Evolutionary conservation across 1,140 invertebrate species (phyloP).

Genomic region (Papilio xuthus): DNA sequence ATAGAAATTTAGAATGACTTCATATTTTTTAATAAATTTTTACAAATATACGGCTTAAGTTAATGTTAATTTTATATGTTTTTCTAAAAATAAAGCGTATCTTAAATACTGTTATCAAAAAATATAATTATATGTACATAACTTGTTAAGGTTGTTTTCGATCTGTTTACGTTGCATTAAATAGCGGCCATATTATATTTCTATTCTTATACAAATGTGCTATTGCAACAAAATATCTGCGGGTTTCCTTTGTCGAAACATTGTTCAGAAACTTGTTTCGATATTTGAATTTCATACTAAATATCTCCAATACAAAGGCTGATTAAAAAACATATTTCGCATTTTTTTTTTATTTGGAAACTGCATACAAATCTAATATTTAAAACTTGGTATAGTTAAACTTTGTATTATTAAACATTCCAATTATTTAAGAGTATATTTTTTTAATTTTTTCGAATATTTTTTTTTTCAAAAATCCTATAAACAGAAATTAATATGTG

Average conservation of each 20-base stretch:
- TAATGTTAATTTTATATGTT: neutral
- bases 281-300: neutral
- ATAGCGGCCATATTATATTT: conserved; percentile 14
- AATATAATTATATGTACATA: neutral
- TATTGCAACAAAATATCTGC: neutral
- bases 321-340: neutral
- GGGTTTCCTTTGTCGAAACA: neutral
- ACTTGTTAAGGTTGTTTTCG: neutral
- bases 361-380: neutral
- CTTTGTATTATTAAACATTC: neutral
- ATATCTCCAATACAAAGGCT: conserved; percentile 1
- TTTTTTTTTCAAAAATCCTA: neutral
- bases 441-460: neutral
- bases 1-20: neutral
- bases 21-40: neutral
- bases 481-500: neutral
- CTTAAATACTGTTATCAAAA: neutral
- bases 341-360: neutral
- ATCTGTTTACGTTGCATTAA: neutral
- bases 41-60: neutral
- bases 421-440: neutral
- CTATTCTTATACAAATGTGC: conserved; percentile 1
- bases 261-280: neutral
- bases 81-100: too few species aligned
- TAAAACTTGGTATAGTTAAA: neutral